Evolutionary conservation across 1,140 invertebrate genomes (phyloP).

Genomic region (Melanaphis sacchari): DNA sequence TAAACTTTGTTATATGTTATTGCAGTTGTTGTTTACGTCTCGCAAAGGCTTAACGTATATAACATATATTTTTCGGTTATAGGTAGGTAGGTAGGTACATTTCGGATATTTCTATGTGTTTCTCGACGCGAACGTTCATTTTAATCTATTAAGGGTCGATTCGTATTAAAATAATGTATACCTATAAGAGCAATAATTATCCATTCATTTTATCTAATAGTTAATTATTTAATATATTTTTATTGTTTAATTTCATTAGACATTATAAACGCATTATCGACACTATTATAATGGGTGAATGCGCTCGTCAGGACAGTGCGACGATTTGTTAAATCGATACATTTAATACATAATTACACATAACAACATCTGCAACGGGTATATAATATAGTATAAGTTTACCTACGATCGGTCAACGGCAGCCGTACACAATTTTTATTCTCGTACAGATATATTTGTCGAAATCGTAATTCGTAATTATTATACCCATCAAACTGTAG

Average conservation of each 20-base stretch:
- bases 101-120: background rate
- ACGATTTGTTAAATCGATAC: background rate
- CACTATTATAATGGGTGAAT: background rate
- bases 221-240: background rate
- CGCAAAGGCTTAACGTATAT: too few species aligned
- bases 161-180: background rate
- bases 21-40: too few species aligned
- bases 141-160: background rate
- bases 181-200: too few species aligned
- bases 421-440: background rate
- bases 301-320: too few species aligned
- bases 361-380: background rate
- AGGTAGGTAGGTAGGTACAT: background rate
- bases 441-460: background rate
- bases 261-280: background rate
- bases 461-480: constrained; percentile 8
- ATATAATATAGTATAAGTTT: background rate
- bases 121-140: background rate
- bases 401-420: background rate
- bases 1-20: too few species aligned
- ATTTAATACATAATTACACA: background rate
- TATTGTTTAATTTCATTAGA: background rate
- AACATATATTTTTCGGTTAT: too few species aligned
- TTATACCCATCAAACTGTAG: background rate
- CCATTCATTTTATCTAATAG: background rate